A percentile compares a stretch with the other conserved stretches of the same genome.
Conservation (phyloP, 2,888 invertebrate species). For the Sesia apiformis region DNA sequence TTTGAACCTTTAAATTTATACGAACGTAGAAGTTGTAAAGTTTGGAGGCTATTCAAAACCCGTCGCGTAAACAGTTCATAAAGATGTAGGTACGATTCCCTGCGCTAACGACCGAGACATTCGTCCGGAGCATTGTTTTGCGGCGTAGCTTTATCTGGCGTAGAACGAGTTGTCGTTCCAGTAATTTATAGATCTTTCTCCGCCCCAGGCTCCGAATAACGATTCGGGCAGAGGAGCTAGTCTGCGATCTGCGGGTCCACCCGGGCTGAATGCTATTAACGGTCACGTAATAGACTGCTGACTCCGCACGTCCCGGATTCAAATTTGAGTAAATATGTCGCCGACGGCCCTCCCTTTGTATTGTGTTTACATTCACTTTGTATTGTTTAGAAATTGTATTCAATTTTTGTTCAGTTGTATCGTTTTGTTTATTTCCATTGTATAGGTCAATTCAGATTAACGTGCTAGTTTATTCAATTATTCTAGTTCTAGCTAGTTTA, state of each 20-base stretch:
- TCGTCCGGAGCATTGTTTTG: conserved; percentile 66
- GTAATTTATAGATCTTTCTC: conserved; percentile 69
- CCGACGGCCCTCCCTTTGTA: conserved; percentile 42
- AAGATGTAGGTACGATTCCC: conserved; percentile 42
- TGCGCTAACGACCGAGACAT: conserved; percentile 56
- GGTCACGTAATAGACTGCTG: conserved; percentile 59
- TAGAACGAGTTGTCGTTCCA: conserved; percentile 67
- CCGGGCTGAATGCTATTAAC: conserved; percentile 53
- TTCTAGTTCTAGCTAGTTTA: no score
- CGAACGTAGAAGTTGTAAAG: no score
- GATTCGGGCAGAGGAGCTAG: conserved; percentile 41
- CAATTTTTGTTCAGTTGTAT: neutral
- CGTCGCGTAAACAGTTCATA: conserved; percentile 56
- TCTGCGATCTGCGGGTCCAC: conserved; percentile 28
- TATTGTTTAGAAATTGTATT: conserved; percentile 33
- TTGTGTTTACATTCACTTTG: conserved; percentile 46
- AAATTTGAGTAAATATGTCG: conserved; percentile 63
- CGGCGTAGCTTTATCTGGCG: conserved; percentile 67
- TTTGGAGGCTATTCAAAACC: conserved; percentile 34
- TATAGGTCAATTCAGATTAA: no score
- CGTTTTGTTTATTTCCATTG: neutral
- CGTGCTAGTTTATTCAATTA: no score
- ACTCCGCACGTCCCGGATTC: conserved; percentile 56
- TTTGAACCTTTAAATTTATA: no score
- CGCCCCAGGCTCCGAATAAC: conserved; percentile 55